Evolutionary conservation across 2,888 invertebrate species (phyloP).

Genomic region (Galeopsomyia nigrocyanea): DNA sequence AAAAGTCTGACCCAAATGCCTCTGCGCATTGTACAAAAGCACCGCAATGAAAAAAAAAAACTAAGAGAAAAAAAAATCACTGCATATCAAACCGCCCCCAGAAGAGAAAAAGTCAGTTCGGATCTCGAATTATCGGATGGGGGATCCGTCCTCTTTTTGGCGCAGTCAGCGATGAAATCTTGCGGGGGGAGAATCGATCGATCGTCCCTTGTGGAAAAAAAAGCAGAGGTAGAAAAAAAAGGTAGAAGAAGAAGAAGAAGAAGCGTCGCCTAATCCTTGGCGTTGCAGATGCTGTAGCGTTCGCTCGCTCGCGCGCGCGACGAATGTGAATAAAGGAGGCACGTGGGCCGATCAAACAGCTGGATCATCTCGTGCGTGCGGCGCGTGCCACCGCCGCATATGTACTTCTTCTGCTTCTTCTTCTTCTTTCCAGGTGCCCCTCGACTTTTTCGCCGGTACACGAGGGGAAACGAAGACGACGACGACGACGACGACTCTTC

Average conservation of each 20-base stretch:
- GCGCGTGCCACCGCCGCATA: conserved; percentile 31
- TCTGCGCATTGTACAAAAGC: not conserved
- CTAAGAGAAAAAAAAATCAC: not conserved
- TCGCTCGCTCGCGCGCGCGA: conserved; percentile 23
- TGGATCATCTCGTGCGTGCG: conserved; percentile 61
- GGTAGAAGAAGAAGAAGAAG: conserved; percentile 5
- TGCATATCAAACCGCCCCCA: not conserved
- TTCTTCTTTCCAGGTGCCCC: conserved; percentile 32
- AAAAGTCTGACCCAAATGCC: not conserved
- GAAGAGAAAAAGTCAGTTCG: conserved; percentile 19
- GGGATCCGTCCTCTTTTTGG: not conserved
- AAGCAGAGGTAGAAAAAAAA: not conserved
- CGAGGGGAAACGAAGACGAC: not conserved
- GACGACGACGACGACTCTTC: no score
- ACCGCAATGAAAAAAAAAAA: not conserved
- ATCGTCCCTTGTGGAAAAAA: conserved; percentile 20
- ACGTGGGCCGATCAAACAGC: conserved; percentile 68
- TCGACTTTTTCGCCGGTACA: conserved; percentile 10
- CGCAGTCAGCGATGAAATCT: conserved; percentile 40
- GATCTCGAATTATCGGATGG: not conserved
- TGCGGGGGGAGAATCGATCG: conserved; percentile 35
- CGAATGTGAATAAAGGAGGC: conserved; percentile 45
- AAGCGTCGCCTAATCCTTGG: conserved; percentile 18
- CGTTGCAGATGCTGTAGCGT: conserved; percentile 17
- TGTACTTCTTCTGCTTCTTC: not conserved